Evolutionary conservation across 1,140 invertebrate species (phyloP).

Genomic region (Chionoecetes opilio): DNA sequence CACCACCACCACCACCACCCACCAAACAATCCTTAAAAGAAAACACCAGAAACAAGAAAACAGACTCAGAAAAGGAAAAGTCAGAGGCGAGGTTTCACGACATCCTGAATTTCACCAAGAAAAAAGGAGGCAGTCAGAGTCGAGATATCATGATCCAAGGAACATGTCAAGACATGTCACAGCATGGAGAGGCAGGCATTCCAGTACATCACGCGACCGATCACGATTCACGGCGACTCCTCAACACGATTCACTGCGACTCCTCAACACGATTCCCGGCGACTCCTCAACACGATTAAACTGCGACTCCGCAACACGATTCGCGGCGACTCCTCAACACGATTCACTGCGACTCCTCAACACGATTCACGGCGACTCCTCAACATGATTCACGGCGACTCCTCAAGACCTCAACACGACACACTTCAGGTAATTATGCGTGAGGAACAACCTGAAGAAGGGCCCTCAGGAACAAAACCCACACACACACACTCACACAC

Average conservation of each 20-base stretch:
- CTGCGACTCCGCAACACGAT: neutral
- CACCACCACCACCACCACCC: no score
- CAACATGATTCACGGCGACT: neutral
- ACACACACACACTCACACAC: no score
- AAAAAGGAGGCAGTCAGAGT: neutral
- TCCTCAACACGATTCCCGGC: no score
- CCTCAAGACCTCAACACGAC: no score
- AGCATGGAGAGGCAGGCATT: no score
- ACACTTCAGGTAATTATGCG: neutral
- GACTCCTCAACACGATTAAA: no score
- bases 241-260: no score
- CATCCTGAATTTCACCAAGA: neutral
- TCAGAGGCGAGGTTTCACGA: no score
- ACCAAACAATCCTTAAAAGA: neutral
- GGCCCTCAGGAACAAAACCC: neutral
- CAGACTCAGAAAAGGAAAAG: neutral
- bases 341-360: no score
- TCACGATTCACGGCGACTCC: neutral
- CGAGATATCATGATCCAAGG: neutral
- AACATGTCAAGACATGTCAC: neutral
- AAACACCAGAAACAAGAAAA: neutral
- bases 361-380: no score
- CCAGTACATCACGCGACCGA: neutral
- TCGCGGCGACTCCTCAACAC: neutral
- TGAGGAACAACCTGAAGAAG: neutral